A percentile compares a stretch with the other conserved stretches of the same genome.
Conservation (phyloP, 2,797 vertebrate species). For the Acrossocheilus fasciatus region DNA sequence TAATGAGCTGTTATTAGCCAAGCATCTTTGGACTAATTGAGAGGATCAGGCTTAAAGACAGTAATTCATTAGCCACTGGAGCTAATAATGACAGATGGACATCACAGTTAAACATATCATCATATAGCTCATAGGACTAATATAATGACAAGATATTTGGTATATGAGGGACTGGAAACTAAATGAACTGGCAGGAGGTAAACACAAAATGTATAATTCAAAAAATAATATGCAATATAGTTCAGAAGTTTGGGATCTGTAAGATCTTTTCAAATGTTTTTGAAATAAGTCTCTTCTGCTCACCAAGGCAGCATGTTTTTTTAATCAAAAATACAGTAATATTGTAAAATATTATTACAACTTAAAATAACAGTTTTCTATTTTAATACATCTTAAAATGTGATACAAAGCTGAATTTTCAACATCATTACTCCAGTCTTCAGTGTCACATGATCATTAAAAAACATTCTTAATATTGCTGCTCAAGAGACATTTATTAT, state of each 20-base stretch:
- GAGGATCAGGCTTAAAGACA: slow-evolving; percentile 43
- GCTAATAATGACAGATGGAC: slow-evolving; percentile 33
- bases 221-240: background rate
- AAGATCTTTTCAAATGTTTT: background rate
- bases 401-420: background rate
- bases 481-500: background rate
- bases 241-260: background rate
- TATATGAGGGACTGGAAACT: background rate
- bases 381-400: too few relatives aligned
- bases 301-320: too few relatives aligned
- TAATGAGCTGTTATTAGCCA: slow-evolving; percentile 52
- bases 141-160: background rate
- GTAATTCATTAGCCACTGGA: slow-evolving; percentile 36
- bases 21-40: slow-evolving; percentile 36
- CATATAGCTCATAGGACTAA: background rate
- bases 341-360: too few relatives aligned
- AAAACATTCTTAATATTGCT: background rate
- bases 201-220: background rate
- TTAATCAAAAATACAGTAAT: too few relatives aligned
- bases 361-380: background rate
- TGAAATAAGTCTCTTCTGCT: background rate
- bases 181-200: background rate
- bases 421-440: background rate
- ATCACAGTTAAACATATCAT: slow-evolving; percentile 15
- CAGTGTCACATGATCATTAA: background rate